Evolutionary conservation across 2,113 vertebrate species (phyloP), one percentile per base, ranked within the genome.

Genomic region (Aramus guarauna): DNA sequence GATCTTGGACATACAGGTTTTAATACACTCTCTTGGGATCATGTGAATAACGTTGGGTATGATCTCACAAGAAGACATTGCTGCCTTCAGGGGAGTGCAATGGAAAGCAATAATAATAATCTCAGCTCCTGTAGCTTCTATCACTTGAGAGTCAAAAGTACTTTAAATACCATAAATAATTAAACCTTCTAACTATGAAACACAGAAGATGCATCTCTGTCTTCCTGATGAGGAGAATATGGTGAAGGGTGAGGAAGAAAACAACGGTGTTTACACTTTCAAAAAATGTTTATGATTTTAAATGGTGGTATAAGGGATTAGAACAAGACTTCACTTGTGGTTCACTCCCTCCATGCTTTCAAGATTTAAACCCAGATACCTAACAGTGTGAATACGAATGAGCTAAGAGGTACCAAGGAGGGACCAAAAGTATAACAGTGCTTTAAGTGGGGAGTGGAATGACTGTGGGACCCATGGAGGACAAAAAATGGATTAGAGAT

Each of bases 81-180:
- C 82, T 97, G 94, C 91, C 92, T 96, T 96, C 0, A 1, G 95
- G 74, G 77, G 94, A 95, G 78, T 85, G 87, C 67, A 82, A 26
- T 59, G 47, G 78, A 94, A 95, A 91, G 81, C 67, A 94, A 18
- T 93, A 95, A 85, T 83, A 83, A 96, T 89, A 73, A 85, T 90
- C 71, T 91, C 67, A 45, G 50, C 84, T 94, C 59, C 71, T 93
- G 78, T 92, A 94, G 84, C 67, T 88, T 94, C 59, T 88, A 43
- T 92, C 9, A 7, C 75, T 95, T 94, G 74, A 95, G 80, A 95
- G 81, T 67, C 50, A 88, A 71, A 92, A 90, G 67, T 93, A 91
- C 74, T 94, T 91, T 92, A 95, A 94, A 95, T 91, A 90, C 47
- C 29, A 91, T 96, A 92, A 97, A 97, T 96, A 95, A 95, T 96